Evolutionary conservation across 2,888 invertebrate genomes (phyloP), one percentile per base, ranked within the genome.

Genomic region (Busseola fusca): DNA sequence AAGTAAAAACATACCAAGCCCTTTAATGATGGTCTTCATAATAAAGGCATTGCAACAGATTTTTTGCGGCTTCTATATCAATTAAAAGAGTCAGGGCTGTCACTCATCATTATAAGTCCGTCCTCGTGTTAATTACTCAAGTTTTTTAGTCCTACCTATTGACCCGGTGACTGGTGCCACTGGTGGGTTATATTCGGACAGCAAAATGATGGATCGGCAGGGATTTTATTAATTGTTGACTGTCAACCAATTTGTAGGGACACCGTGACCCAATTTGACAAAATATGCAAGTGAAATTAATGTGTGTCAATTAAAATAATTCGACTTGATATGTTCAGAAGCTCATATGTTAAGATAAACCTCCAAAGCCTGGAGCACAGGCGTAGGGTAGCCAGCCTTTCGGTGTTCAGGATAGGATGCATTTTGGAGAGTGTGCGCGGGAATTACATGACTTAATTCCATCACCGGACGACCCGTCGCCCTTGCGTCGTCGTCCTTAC

Each of bases 81-180:
- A 86, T 86, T 86, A 84, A 76, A 72, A 77, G 52, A 59, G 27
- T 78, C 73, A 62, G 37, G 64, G 50, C 52, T 66, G 80, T 74
- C 78, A 76, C 18, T 84, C 77, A 70, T 74, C 48, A 74, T 84
- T 73, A 74, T 71, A 66, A 34, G 40, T 74, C 25, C 50, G 81
- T 67, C 84, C 83, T 86, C 81, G 86, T 58, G 45, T 75, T 80
- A 80, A 81, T 80, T 80, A 81, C 59, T 34, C 50, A 18, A 68
- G 50, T 58, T 76, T 68, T 74, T 74, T 74, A 67, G 60, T 70
- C 73, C 69, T 72, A 45, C 42, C 25, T 57, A 58, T 64, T 69
- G 60, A 77, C 77, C 52, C 12, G 10, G 12, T 71, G 66, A 78
- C 50, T 67, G 40, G 40, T 40, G 3, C 40, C 40, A 40, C 14